A percentile compares a stretch with the other conserved stretches of the same genome.
Evolutionary conservation across 2,888 invertebrate species (phyloP).

Genomic region (Epicampocera succincta): DNA sequence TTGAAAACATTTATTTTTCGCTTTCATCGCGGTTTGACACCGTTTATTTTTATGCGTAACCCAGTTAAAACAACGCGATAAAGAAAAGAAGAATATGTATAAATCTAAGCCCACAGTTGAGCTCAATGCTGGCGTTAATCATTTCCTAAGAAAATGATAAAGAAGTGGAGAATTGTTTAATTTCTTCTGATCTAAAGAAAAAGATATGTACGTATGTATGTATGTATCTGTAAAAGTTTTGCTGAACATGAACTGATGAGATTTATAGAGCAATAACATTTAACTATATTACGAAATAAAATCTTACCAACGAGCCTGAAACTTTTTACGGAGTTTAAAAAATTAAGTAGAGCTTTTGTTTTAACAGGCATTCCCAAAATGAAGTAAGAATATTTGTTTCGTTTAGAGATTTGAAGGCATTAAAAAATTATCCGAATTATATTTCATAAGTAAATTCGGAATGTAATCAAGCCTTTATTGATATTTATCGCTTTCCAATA

Average conservation of each 20-base stretch:
- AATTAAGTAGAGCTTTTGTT: constrained; percentile 16
- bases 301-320: too few species aligned
- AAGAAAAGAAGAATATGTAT: constrained; percentile 20
- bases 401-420: too few species aligned
- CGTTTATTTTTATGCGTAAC: not conserved
- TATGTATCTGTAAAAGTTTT: constrained; percentile 14
- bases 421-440: too few species aligned
- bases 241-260: constrained; percentile 41
- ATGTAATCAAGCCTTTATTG: constrained; percentile 27
- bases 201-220: too few species aligned
- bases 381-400: not conserved
- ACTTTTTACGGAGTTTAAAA: not conserved
- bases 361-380: not conserved
- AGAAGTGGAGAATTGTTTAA: constrained; percentile 26
- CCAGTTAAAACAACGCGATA: constrained; percentile 33
- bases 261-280: constrained; percentile 62
- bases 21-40: constrained; percentile 17
- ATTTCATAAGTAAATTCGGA: not conserved
- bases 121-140: constrained; percentile 30
- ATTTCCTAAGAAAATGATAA: constrained; percentile 46
- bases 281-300: too few species aligned
- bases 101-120: constrained; percentile 60
- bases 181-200: constrained; percentile 15
- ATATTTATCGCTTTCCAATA: constrained; percentile 49
- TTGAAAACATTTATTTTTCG: not conserved